Conservation (phyloP, 2,113 vertebrate species). For the Callorhinus ursinus region DNA sequence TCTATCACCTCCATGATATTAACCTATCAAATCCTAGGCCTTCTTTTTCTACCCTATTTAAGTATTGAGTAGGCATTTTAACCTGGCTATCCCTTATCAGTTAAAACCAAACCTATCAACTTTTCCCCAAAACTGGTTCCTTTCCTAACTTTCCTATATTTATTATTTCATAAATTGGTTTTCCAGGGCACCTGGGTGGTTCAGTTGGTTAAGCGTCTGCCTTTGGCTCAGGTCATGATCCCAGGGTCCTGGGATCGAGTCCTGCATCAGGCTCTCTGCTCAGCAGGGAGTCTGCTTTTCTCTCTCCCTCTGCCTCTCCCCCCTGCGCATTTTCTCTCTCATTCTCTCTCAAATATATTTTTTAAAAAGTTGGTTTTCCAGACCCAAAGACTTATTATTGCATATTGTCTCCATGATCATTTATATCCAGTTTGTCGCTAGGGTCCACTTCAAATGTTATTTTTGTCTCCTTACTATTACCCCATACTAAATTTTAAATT, state of each 20-base stretch:
- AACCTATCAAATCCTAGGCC: slow-evolving; percentile 20
- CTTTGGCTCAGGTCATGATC: no score
- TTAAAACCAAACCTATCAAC: slow-evolving; percentile 2
- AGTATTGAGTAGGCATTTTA: slow-evolving; percentile 8
- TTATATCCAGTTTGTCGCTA: slow-evolving; percentile 3
- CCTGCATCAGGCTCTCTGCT: no score
- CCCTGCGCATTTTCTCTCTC: not conserved
- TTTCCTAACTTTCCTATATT: not conserved
- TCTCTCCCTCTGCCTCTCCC: no score
- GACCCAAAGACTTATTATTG: slow-evolving; percentile 3
- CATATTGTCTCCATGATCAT: not conserved
- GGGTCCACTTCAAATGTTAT: not conserved
- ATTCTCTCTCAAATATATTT: not conserved
- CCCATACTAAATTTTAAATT: not conserved
- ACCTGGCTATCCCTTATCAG: not conserved
- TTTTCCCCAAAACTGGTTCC: not conserved
- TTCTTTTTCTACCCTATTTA: slow-evolving; percentile 35
- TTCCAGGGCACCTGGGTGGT: not conserved
- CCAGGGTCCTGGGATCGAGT: no score
- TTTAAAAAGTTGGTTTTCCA: not conserved
- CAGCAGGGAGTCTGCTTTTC: no score
- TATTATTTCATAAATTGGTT: slow-evolving; percentile 14
- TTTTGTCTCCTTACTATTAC: not conserved
- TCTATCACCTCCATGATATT: not conserved
- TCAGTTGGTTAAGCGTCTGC: no score